Percentiles rank a stretch among this genome's conserved stretches.
These are phyloP conservation scores for Onychostoma macrolepis DNA, from an alignment of 2,113 vertebrate genomes.

Conservation along the genomic window DNA sequence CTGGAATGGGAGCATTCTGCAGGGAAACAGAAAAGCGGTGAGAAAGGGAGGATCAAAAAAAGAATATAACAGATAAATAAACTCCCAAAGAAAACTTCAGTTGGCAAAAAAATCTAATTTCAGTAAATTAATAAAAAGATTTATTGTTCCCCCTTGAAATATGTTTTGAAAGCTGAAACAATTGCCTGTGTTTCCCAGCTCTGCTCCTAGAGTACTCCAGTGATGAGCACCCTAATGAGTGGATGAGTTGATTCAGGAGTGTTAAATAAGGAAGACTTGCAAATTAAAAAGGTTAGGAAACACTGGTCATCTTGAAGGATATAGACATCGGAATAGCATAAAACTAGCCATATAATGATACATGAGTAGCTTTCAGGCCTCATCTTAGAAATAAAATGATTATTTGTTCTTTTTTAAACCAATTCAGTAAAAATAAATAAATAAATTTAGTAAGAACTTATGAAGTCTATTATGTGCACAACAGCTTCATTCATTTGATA, in stretches of 20 bases:
- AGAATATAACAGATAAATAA: not conserved
- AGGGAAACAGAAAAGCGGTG: not conserved
- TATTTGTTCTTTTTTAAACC: too few relatives aligned
- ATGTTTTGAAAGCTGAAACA: not conserved
- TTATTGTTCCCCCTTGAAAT: not conserved
- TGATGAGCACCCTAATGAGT: not conserved
- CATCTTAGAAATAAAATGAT: too few relatives aligned
- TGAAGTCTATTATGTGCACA: too few relatives aligned
- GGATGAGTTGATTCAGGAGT: not conserved
- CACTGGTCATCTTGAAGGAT: not conserved
- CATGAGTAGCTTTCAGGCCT: too few relatives aligned
- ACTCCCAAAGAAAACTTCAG: not conserved
- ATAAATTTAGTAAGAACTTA: too few relatives aligned
- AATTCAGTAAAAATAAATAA: too few relatives aligned
- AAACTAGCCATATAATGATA: too few relatives aligned
- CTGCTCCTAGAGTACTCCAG: not conserved
- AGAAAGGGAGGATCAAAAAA: not conserved
- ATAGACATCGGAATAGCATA: too few relatives aligned
- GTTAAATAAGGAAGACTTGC: not conserved
- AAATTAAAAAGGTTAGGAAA: not conserved
- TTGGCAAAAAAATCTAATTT: not conserved
- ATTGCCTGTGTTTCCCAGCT: not conserved
- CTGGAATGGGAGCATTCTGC: conserved; percentile 74
- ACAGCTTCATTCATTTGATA: too few relatives aligned
- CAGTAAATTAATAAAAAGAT: not conserved